These are phyloP conservation scores for Tenthredo distinguenda DNA, from an alignment of 2,888 invertebrate species.

Conservation along the genomic window DNA sequence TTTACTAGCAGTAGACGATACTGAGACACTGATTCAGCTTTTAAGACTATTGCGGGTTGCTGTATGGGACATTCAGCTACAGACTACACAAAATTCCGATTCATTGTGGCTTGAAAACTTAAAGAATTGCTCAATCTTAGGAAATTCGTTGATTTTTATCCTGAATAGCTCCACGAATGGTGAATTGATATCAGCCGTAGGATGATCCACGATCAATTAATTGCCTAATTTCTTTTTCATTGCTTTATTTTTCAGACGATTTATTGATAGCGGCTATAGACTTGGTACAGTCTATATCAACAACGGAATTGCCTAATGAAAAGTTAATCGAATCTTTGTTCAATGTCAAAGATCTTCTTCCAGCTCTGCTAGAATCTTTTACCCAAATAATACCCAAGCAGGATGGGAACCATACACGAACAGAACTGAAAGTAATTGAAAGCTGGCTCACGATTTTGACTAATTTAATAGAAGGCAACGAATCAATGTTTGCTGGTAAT, in stretches of 20 bases:
- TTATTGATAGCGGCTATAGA: constrained; percentile 67
- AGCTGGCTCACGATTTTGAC: constrained; percentile 67
- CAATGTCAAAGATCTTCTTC: constrained; percentile 62
- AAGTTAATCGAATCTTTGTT: constrained; percentile 63
- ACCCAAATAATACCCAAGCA: constrained; percentile 62
- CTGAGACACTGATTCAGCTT: constrained; percentile 86
- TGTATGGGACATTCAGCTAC: constrained; percentile 73
- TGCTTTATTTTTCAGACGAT: constrained; percentile 56
- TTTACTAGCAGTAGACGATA: constrained; percentile 83
- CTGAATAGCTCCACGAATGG: constrained; percentile 86
- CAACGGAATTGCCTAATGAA: constrained; percentile 58
- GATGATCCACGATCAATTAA: background rate
- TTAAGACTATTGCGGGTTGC: constrained; percentile 82
- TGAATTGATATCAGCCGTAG: constrained; percentile 54
- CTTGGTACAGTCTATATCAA: constrained; percentile 66
- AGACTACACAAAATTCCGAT: constrained; percentile 59
- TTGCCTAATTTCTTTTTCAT: background rate
- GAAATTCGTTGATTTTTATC: constrained; percentile 85
- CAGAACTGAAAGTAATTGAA: constrained; percentile 62
- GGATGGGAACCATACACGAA: constrained; percentile 57
- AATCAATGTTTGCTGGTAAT: constrained; percentile 55
- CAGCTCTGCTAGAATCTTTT: constrained; percentile 66
- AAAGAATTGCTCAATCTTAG: constrained; percentile 77
- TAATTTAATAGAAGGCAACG: constrained; percentile 60
- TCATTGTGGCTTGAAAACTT: constrained; percentile 68